A percentile compares a stretch with the other conserved stretches of the same genome.
phyloP scores from a whole-genome alignment of 2,888 invertebrate genomes.

The Mesochorus sp. region DNA sequence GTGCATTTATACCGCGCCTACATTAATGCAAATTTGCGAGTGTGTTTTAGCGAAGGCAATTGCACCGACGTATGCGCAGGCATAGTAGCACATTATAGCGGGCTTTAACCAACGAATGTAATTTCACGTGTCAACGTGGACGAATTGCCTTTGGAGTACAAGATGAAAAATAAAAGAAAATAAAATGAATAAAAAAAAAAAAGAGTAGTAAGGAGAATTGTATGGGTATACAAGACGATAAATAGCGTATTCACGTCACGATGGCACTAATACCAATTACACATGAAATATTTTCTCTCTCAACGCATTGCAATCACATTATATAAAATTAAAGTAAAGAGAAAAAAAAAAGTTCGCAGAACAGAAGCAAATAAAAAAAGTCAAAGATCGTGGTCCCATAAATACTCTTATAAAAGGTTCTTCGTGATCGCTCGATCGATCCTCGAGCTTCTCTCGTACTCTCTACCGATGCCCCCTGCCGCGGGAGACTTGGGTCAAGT shows the following conservation, averaged over 20 bases:
- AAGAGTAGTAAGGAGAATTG: conserved; percentile 17
- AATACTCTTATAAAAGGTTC: conserved; percentile 62
- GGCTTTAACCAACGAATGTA: conserved; percentile 19
- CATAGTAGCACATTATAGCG: background rate
- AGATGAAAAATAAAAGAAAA: too few relatives aligned
- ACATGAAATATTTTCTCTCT: background rate
- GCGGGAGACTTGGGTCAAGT: conserved; percentile 60
- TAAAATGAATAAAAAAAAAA: background rate
- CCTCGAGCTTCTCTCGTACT: conserved; percentile 34
- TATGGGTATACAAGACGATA: conserved; percentile 26
- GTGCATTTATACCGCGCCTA: conserved; percentile 9
- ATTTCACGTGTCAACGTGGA: conserved; percentile 35
- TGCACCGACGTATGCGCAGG: conserved; percentile 3
- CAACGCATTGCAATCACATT: conserved; percentile 47
- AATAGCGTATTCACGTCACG: conserved; percentile 42
- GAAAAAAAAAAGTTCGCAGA: background rate
- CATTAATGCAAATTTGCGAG: conserved; percentile 16
- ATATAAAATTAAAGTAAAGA: conserved; percentile 51
- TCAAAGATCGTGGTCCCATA: conserved; percentile 58
- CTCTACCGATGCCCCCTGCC: conserved; percentile 42
- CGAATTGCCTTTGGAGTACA: conserved; percentile 8
- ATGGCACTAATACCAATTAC: background rate
- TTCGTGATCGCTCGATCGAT: conserved; percentile 63
- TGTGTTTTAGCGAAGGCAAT: conserved; percentile 15
- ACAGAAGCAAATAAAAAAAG: conserved; percentile 13